Base-by-base conservation (phyloP, 2,888 invertebrate species). In the Pherbina coryleti region DNA sequence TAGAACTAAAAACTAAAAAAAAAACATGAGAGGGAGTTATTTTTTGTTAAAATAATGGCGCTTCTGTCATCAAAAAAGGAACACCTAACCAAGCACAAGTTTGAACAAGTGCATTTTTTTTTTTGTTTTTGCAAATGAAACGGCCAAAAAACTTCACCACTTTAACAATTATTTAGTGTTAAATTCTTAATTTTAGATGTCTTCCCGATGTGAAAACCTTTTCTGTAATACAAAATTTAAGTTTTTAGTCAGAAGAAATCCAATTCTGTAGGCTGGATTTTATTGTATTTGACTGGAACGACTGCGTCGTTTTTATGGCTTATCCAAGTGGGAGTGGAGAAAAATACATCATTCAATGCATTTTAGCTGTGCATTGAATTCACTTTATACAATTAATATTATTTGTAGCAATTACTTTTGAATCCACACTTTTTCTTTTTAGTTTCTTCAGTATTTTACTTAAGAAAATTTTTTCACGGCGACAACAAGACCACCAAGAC, bases 401-500 rank as follows among this genome's bases (percentile, higher is more conserved):
- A 17, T 22, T 19, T 19, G 19, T 8, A 55, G n/a, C 55, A 55
- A 55, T 55, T 55, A 55, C 22, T 55, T 55, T 55, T 55, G 2
- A 53, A 31, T 31, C 25, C 55, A 34, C 34, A 72, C 34, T 55
- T 57, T 72, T 60, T 44, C 55, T n/a, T 51, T 69, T 69, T 28
- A 19, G 11, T 53, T 44, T 11, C 14, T 60, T 51, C 19, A n/a
- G 44, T 67, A 37, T 53, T 67, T 75, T 53, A 25, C 31, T 66
- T 34, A 49, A 70, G 37, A 31, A 51, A 76, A 64, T n/a, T 19
- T 71, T 64, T 71, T 62, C 69, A 60, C 60, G 49, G 34, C 71
- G 76, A 64, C 64, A 34, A 22, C 60, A 51, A 19, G 62, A 31
- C 44, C 44, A 60, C 19, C 37, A 37, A 37, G 51, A 22, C 51